Percentiles rank a stretch among this genome's conserved stretches.
phyloP scores from a whole-genome alignment of 2,113 vertebrate species.

The Pedetes capensis region DNA sequence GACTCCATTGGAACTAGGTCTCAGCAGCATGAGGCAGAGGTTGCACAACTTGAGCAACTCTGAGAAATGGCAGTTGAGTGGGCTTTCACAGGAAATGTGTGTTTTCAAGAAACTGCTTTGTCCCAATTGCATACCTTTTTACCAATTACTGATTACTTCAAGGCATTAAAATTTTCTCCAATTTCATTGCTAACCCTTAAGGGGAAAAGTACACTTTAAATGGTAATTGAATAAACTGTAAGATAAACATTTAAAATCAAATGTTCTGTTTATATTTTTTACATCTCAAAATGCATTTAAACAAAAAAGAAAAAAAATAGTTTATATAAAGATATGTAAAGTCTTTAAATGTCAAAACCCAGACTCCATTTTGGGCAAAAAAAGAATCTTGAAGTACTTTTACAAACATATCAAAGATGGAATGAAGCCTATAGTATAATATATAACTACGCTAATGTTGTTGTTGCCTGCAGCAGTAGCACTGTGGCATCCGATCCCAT shows the following conservation, averaged over 20 bases:
- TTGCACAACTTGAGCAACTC: background rate
- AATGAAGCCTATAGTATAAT: background rate
- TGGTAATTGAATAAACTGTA: background rate
- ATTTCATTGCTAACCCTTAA: background rate
- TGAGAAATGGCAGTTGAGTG: background rate
- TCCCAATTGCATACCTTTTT: background rate
- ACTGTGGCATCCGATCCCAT: no score
- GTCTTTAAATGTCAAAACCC: background rate
- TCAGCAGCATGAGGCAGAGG: background rate
- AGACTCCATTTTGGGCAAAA: background rate
- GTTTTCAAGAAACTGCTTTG: background rate
- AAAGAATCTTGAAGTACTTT: slow-evolving; percentile 31
- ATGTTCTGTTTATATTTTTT: background rate
- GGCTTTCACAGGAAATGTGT: background rate
- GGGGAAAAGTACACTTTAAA: background rate
- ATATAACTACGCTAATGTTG: background rate
- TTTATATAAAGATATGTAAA: background rate
- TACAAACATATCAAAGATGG: background rate
- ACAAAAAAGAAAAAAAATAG: background rate
- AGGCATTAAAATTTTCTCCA: background rate
- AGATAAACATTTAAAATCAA: slow-evolving; percentile 32
- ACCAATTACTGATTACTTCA: background rate
- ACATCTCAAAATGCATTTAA: background rate
- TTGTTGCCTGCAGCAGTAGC: no score
- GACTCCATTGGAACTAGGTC: background rate